Evolutionary conservation across 2,888 invertebrate genomes (phyloP), one percentile per base, ranked within the genome.

Genomic region (Drosophila peninsularis): DNA sequence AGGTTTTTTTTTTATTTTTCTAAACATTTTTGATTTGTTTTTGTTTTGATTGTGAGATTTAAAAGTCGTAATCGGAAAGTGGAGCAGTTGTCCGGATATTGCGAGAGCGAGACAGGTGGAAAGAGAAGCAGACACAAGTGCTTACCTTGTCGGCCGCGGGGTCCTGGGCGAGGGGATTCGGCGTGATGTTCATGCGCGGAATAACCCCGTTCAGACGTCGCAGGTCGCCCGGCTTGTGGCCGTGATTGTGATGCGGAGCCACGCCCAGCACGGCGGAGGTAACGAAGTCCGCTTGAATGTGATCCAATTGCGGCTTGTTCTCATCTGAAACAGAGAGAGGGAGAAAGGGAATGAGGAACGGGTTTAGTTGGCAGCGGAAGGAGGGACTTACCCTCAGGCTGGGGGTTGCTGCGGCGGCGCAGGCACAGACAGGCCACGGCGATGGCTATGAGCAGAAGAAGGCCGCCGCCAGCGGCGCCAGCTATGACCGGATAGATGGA

Each of bases 171-270:
- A 93, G 77, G 0, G 93, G 93, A 85, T 93, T 93, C 5, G 93
- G 89, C 2, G 92, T 92, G 27, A 93, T 93, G 63, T 93, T 93
- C 91, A 93, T 92, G 65, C 92, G 89, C 0, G 91, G 91, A 61
- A 91, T 87, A 6, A 91, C 91, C 6, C 92, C 92, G 62, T 92
- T 92, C 44, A 92, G 72, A 11, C 92, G 90, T 53, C 92, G 90
- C 32, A 81, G 77, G 61, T 87, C 88, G 30, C 78, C 76, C 27
- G 73, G 14, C 44, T 75, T 75, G 37, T 75, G 71, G 36, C 30
- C 53, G 11, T 49, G 49, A 13, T 75, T 62, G 56, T 71, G 70
- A 30, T 78, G 75, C 3, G 74, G 78, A 3, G 90, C 78, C 3
- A 88, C 82, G 52, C 92, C 92, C 67, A 91, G 80, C 13, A 90